These are phyloP conservation scores for Drosophila sordidula DNA, from an alignment of 2,888 invertebrate species.

Conservation along the genomic window DNA sequence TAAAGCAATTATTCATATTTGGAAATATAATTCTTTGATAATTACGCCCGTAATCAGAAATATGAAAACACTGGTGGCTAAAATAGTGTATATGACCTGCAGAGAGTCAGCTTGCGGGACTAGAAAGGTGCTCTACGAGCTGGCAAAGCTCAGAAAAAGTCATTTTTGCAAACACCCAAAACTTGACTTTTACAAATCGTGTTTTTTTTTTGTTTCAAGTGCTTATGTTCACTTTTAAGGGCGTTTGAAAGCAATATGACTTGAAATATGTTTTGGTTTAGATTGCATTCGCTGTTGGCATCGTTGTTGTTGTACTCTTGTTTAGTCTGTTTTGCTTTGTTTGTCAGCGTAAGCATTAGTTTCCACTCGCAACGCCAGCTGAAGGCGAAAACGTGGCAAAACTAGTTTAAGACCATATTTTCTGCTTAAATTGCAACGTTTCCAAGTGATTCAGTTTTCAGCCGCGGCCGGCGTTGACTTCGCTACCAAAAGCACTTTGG, in stretches of 20 bases:
- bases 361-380: constrained; percentile 19
- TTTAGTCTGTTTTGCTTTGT: constrained; percentile 33
- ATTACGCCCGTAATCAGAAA: not conserved
- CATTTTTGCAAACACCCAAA: not conserved
- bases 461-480: not conserved
- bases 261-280: not conserved
- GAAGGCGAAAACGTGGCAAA: constrained; percentile 59
- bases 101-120: too few species aligned
- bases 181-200: not conserved
- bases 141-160: not conserved
- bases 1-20: constrained; percentile 14
- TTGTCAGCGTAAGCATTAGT: constrained; percentile 35
- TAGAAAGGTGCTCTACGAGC: too few species aligned
- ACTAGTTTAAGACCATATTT: constrained; percentile 81
- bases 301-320: constrained; percentile 6
- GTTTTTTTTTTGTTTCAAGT: not conserved
- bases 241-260: constrained; percentile 18
- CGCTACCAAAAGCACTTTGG: constrained; percentile 11
- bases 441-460: constrained; percentile 71
- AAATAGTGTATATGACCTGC: too few species aligned
- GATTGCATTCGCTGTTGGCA: constrained; percentile 1
- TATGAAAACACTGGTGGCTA: too few species aligned
- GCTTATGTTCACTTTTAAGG: constrained; percentile 12
- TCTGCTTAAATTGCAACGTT: constrained; percentile 75
- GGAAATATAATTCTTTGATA: not conserved